Evolutionary conservation across 2,113 vertebrate species (phyloP).

Genomic region (Rhizomys pruinosus): DNA sequence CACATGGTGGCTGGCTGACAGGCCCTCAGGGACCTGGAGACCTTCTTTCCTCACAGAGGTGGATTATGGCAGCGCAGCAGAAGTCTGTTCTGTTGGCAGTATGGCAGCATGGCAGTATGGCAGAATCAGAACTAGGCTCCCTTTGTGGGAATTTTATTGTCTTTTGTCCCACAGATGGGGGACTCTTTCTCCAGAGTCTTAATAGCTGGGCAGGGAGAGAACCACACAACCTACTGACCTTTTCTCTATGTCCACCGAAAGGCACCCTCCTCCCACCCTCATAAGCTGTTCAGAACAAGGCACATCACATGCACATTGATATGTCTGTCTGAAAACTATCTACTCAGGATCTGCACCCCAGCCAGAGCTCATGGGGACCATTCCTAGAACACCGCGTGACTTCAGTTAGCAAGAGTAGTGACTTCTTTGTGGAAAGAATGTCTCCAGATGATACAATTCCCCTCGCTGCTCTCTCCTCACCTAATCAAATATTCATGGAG

Average conservation of each 20-base stretch:
- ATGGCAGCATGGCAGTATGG: conserved; percentile 24
- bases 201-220: neutral
- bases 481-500: neutral
- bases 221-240: neutral
- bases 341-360: neutral
- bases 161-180: neutral
- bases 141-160: neutral
- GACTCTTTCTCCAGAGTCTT: neutral
- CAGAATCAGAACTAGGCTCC: neutral
- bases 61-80: neutral
- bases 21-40: neutral
- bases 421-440: neutral
- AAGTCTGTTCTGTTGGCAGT: neutral
- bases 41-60: neutral
- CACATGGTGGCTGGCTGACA: neutral
- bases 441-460: neutral
- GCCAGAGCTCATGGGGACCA: neutral
- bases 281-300: neutral
- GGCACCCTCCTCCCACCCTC: fast-evolving
- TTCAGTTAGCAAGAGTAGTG: neutral
- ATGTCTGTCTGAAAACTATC: neutral
- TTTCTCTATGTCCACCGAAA: fast-evolving
- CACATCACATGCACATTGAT: too few species aligned
- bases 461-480: neutral
- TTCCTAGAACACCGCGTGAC: neutral